A percentile compares a stretch with the other conserved stretches of the same genome.
phyloP scores from a whole-genome alignment of 2,888 invertebrate species.

The Muscina levida region DNA sequence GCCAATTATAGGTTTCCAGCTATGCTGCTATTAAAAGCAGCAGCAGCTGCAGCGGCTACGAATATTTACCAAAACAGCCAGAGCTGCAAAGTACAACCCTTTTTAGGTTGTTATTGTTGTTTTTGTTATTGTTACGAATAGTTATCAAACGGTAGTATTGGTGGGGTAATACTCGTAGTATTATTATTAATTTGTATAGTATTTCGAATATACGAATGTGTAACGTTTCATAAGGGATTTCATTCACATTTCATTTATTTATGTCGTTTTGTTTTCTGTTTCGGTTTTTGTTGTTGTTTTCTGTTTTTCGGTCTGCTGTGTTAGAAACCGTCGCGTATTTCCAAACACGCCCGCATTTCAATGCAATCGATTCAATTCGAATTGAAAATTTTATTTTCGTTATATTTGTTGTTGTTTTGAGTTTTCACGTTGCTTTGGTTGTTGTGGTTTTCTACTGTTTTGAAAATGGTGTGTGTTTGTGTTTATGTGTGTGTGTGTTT shows the following conservation, averaged over 20 bases:
- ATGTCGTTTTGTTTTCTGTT: neutral
- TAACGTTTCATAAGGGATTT: neutral
- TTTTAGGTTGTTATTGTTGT: too few species aligned
- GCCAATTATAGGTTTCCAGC: too few species aligned
- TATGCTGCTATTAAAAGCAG: too few species aligned
- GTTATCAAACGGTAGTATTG: too few species aligned
- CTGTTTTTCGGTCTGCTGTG: conserved; percentile 16
- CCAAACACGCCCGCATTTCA: neutral
- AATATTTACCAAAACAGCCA: too few species aligned
- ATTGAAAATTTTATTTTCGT: conserved; percentile 4
- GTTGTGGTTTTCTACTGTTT: conserved; percentile 22
- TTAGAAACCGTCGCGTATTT: neutral
- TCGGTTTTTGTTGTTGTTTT: conserved; percentile 22
- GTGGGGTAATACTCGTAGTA: conserved; percentile 12
- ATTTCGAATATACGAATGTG: conserved; percentile 9
- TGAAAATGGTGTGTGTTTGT: too few species aligned
- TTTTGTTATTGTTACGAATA: too few species aligned
- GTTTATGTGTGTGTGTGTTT: too few species aligned
- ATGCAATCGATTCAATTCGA: neutral
- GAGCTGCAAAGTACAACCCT: too few species aligned
- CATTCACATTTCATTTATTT: conserved; percentile 11
- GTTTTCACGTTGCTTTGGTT: conserved; percentile 30
- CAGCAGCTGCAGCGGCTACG: too few species aligned
- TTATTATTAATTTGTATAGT: conserved; percentile 24
- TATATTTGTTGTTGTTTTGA: conserved; percentile 17